Evolutionary conservation across 2,797 vertebrate species (phyloP), one percentile per base, ranked within the genome.

Genomic region (Corythornis leucogaster): DNA sequence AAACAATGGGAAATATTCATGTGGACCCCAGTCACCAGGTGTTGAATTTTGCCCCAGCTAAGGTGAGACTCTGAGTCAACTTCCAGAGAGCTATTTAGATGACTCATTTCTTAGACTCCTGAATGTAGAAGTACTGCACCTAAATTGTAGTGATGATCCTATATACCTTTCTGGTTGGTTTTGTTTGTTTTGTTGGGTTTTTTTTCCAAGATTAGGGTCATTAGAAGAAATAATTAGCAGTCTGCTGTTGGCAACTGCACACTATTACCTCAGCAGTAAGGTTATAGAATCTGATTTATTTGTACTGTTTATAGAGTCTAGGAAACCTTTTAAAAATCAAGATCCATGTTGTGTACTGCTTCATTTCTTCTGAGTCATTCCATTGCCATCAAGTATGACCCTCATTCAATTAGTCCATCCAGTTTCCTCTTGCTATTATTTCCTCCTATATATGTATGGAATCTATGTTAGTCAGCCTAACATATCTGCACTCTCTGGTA

Each of bases 331-430:
- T 54, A 85, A 74, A 91, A 93, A 93, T 90, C 64, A 93, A 94
- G 91, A 87, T 88, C 51, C 30, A n/a, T 87, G 78, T 57, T 73
- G 16, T 81, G 73, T 69, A 53, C 74, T 67, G 45, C 38, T 81
- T 94, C 48, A 80, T 71, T 90, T 88, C 77, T 94, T 67, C 78
- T 86, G 42, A 3, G 1, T 77, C 92, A 80, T 90, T 91, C 54
- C 71, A 91, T 30, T 74, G 30, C n/a, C 64, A 77, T 85, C 61
- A 80, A 42, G 8, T 51, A 77, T 77, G 80, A 91, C 19, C 57
- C 90, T 94, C 50, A 94, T 94, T 93, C 91, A 84, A 94, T 94
- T 92, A 91, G 91, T 84, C 80, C 46, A 64, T 74, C 71, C 54
- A 74, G 83, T 88, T 94, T 94, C 92, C 92, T 94, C 63, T 81